Evolutionary conservation across 1,140 invertebrate species (phyloP), one percentile per base, ranked within the genome.

Genomic region (Bombus pyrosoma): DNA sequence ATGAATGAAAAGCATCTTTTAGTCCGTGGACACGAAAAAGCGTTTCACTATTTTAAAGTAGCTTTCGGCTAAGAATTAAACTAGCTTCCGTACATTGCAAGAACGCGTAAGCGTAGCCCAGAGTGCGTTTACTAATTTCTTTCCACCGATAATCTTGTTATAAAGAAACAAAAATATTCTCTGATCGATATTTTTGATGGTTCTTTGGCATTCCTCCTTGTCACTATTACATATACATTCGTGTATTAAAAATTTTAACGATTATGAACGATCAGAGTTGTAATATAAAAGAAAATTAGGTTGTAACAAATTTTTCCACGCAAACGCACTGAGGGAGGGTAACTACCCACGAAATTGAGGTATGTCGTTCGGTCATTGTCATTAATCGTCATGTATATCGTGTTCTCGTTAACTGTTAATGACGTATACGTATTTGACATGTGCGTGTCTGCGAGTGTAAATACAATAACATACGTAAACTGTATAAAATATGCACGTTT

Each of bases 331-430:
- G 74, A 86, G 87, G 86, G 75, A 82, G 88, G 91, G 88, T 95
- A 93, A 93, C 91, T 92, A 90, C 82, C 90, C 85, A 91, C 87
- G 73, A 88, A 86, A 89, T 87, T 94, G 94, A 95, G 94, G 94
- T 95, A 95, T 94, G 91, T 95, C 92, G 91, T 94, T 94, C 93
- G 94, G 92, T 91, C 93, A 89, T 87, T 93, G 91, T 93, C 87
- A 89, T 75, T 92, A 88, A 90, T 88, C 72, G 84, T 92, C 73
- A 81, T 87, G 85, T 92, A 89, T 66, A 74, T 86, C 86, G 86
- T 87, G 73, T 87, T 47, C 85, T 88, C 78, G 86, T 90, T 90
- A 85, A 91, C 37, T 86, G 86, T 91, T 90, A 90, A 91, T 76
- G 79, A 75, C 83, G 66, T 82, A 76, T 81, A 41, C 85, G 78